Evolutionary conservation across 2,888 invertebrate species (phyloP), one percentile per base, ranked within the genome.

Genomic region (Dynastes tityus): DNA sequence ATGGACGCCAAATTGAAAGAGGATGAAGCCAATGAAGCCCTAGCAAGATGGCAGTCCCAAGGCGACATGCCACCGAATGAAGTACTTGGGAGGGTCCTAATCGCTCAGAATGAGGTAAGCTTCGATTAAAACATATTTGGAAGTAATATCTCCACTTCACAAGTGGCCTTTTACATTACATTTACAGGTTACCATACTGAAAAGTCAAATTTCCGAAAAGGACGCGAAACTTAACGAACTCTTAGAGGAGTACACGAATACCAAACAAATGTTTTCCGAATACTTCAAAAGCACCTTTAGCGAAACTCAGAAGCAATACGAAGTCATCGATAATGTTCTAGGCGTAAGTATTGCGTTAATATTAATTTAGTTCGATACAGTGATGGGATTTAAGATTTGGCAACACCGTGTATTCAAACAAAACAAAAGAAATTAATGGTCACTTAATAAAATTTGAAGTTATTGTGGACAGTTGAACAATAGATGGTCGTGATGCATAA

Each of bases 261-360:
- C 87, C 80, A 86, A 88, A 78, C 88, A 89, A 81, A 86, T 89
- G n/a, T 84, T 90, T 80, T 87, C 89, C 5, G 89, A 89, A 80
- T 90, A 88, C 80, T 87, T 90, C 83, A 89, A 89, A 80, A 88
- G 89, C 81, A 90, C 90, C 32, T 86, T 90, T 70, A 85, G 84
- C 32, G 92, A 92, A 87, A 91, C 92, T 0, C 91, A 91, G 65
- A 90, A 91, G 84, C 91, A 93, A 80, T 93, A 93, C 87, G 91
- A 91, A 83, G 92, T 92, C 58, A 90, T 94, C 77, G 92, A 92
- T 86, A 90, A 90, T 67, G 92, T 92, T 40, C 87, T 92, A 78
- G 89, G 90, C 81, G 92, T 93, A 82, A 86, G 84, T 76, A 40
- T 49, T 27, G 22, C n/a, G 5, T 5, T 16, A 55, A 55, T 0